Conservation (phyloP, 92 coral and sea anemone genomes). For the Virgularia gustaviana region DNA sequence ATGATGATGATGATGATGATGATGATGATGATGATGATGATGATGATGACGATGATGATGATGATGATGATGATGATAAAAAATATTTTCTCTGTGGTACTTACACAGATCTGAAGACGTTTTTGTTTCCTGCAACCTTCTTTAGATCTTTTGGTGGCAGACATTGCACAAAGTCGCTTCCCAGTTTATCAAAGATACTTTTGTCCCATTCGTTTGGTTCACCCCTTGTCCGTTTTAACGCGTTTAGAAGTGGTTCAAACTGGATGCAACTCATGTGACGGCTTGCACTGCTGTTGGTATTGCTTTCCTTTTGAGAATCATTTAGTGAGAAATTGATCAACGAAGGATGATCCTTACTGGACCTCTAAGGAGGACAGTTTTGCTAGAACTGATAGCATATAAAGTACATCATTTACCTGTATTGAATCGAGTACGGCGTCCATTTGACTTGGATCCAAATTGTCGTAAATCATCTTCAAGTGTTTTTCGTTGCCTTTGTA, state of each 20-base stretch:
- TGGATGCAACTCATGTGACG: slow-evolving; percentile 25
- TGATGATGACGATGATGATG: no score
- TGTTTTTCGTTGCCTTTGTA: slow-evolving; percentile 15
- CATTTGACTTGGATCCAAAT: background rate
- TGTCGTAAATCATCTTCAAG: slow-evolving; percentile 13
- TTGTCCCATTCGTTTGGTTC: slow-evolving; percentile 2
- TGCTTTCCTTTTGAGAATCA: background rate
- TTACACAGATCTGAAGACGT: slow-evolving; percentile 23
- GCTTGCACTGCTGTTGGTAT: background rate
- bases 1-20: background rate
- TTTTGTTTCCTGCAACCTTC: slow-evolving; percentile 22
- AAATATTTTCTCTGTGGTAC: background rate
- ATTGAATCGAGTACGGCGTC: slow-evolving; percentile 11
- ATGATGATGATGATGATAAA: no score
- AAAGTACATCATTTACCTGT: background rate
- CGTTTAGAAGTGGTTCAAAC: slow-evolving; percentile 14
- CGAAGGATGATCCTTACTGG: no score
- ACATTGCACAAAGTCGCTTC: slow-evolving; percentile 30
- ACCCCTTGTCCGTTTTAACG: slow-evolving; percentile 6
- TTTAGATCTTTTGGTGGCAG: slow-evolving; percentile 12
- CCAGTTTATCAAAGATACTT: slow-evolving; percentile 15
- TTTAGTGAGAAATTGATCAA: no score
- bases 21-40: background rate
- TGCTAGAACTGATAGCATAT: no score
- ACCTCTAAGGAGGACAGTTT: no score